Conservation (phyloP, 2,888 invertebrate genomes). For the Herminia tarsipennalis region DNA sequence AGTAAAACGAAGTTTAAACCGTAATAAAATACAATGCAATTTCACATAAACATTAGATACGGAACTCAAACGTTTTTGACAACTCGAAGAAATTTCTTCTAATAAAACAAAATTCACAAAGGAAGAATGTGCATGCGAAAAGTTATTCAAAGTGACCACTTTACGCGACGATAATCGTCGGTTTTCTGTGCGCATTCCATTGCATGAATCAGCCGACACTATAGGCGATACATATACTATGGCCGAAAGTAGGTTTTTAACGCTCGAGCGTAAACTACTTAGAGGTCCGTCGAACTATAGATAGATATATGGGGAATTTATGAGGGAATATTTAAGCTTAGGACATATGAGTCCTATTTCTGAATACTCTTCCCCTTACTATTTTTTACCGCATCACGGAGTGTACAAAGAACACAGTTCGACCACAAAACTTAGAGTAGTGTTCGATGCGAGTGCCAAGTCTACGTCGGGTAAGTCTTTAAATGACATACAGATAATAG, state of each 20-base stretch:
- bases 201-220: constrained; percentile 2
- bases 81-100: constrained; percentile 7
- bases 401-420: constrained; percentile 2
- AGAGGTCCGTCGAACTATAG: constrained; percentile 4
- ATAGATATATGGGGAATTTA: constrained; percentile 5
- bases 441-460: constrained; percentile 24
- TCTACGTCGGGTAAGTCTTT: constrained; percentile 25
- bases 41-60: constrained; percentile 8
- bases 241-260: constrained; percentile 14
- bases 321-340: constrained; percentile 2
- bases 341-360: constrained; percentile 2
- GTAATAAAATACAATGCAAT: constrained; percentile 5
- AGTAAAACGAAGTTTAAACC: not conserved
- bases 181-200: constrained; percentile 7
- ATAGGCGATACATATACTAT: constrained; percentile 6
- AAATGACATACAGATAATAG: constrained; percentile 27
- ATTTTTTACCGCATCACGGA: constrained; percentile 13
- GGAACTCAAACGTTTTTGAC: constrained; percentile 12
- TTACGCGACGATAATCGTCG: not conserved
- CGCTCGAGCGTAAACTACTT: constrained; percentile 18
- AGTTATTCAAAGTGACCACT: not conserved
- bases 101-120: not conserved
- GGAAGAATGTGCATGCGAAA: constrained; percentile 11
- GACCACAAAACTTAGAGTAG: constrained; percentile 16
- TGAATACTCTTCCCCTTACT: not conserved